phyloP scores from a whole-genome alignment of 2,113 vertebrate genomes.

The Salvelinus fontinalis region DNA sequence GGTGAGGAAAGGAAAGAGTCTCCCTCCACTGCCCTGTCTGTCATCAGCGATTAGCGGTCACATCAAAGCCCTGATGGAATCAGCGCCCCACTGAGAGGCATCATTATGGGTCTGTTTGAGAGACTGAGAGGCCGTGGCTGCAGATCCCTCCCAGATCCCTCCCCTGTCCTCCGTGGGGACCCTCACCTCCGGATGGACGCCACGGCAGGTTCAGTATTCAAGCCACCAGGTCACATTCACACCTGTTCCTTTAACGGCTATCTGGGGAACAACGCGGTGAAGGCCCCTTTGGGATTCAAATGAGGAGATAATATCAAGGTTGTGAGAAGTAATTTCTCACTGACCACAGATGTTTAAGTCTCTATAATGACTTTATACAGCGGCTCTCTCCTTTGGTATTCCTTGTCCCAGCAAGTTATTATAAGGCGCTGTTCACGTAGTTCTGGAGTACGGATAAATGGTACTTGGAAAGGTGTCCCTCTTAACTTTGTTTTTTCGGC shows the following conservation, averaged over 20 bases:
- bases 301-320: constrained; percentile 41
- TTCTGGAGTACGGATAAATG: background rate
- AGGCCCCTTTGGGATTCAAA: constrained; percentile 46
- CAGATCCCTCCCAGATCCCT: constrained; percentile 43
- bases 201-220: constrained; percentile 21
- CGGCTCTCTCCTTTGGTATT: background rate
- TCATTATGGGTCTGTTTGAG: constrained; percentile 62
- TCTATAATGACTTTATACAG: background rate
- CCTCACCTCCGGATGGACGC: constrained; percentile 14
- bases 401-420: background rate
- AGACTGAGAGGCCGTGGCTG: constrained; percentile 41
- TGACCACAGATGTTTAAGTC: constrained; percentile 5
- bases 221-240: constrained; percentile 44
- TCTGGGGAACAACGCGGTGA: constrained; percentile 60
- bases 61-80: constrained; percentile 72
- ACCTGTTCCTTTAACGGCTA: constrained; percentile 49
- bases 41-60: constrained; percentile 68
- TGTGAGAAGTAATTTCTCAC: constrained; percentile 35
- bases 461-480: background rate
- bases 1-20: too few species aligned
- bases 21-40: constrained; percentile 44
- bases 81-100: constrained; percentile 59
- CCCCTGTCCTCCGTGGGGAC: constrained; percentile 40
- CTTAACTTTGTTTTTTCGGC: background rate
- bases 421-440: background rate